These are phyloP conservation scores for Podilymbus podiceps DNA, from an alignment of 2,113 vertebrate species.

Conservation along the genomic window DNA sequence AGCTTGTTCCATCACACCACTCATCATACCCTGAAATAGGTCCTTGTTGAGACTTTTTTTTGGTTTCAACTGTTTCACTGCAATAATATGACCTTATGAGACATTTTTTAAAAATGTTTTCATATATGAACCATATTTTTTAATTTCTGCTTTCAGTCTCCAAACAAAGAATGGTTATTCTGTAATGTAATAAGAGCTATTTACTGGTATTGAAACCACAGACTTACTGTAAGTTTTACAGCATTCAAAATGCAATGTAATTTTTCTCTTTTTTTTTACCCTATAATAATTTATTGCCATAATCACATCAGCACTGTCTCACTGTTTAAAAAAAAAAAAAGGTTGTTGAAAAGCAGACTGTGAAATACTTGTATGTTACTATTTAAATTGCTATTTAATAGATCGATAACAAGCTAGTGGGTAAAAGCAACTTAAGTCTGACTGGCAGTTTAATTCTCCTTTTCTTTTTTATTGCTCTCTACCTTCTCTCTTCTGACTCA, in stretches of 20 bases:
- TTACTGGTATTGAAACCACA: slow-evolving; percentile 68
- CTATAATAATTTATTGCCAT: slow-evolving; percentile 58
- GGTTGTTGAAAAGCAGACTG: background rate
- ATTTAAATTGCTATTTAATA: background rate
- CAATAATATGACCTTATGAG: slow-evolving; percentile 37
- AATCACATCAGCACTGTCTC: slow-evolving; percentile 29
- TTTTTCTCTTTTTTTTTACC: slow-evolving; percentile 18
- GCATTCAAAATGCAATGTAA: slow-evolving; percentile 51
- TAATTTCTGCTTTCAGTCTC: slow-evolving; percentile 59
- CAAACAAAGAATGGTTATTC: slow-evolving; percentile 66
- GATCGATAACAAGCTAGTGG: background rate
- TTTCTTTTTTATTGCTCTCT: background rate
- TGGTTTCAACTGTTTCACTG: slow-evolving; percentile 56
- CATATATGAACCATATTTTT: slow-evolving; percentile 38
- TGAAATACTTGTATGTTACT: background rate
- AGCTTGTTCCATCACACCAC: slow-evolving; percentile 25
- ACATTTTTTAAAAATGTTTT: slow-evolving; percentile 16
- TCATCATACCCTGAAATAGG: slow-evolving; percentile 59
- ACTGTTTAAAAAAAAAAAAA: background rate
- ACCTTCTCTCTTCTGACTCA: background rate
- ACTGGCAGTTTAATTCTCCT: background rate
- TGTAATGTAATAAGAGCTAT: slow-evolving; percentile 66
- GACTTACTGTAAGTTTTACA: slow-evolving; percentile 65
- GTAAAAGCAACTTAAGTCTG: background rate
- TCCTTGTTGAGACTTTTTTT: slow-evolving; percentile 17